Percentiles rank a stretch among this genome's conserved stretches.
Conservation (phyloP, 2,113 vertebrate genomes). For the Typhlomys cinereus region DNA sequence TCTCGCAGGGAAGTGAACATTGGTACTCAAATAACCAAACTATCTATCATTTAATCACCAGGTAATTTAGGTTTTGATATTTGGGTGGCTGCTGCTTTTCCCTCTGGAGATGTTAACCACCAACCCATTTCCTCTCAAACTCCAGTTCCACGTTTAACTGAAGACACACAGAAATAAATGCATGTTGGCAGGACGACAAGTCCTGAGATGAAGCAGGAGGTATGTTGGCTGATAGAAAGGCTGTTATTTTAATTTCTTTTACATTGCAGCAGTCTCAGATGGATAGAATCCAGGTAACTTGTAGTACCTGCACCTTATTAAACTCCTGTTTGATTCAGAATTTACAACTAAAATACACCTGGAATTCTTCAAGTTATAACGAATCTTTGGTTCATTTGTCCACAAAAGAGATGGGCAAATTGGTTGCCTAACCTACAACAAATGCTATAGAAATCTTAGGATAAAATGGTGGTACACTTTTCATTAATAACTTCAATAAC, state of each 20-base stretch:
- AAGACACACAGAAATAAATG: conserved; percentile 55
- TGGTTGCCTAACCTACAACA: conserved; percentile 41
- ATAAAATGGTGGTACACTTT: conserved; percentile 12
- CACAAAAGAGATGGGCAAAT: conserved; percentile 63
- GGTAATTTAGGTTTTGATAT: not conserved
- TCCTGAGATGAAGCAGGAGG: conserved; percentile 72
- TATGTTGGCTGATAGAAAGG: conserved; percentile 65
- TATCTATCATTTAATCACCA: not conserved
- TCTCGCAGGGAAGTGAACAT: not conserved
- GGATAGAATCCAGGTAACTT: conserved; percentile 72
- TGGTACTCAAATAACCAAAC: not conserved
- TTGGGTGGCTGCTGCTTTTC: not conserved
- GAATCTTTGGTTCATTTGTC: conserved; percentile 66
- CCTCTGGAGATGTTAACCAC: conserved; percentile 14
- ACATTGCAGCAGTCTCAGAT: conserved; percentile 50
- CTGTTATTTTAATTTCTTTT: conserved; percentile 73
- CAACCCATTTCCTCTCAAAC: conserved; percentile 33
- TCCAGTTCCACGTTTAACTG: conserved; percentile 72
- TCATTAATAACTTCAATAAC: conserved; percentile 21
- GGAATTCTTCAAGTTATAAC: conserved; percentile 72
- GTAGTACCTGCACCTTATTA: conserved; percentile 71
- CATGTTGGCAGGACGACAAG: conserved; percentile 60
- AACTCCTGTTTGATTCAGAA: conserved; percentile 77
- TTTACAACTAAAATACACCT: conserved; percentile 70
- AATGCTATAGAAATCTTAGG: not conserved